Evolutionary conservation across 2,888 invertebrate species (phyloP).

Genomic region (Apotomis turbidana): DNA sequence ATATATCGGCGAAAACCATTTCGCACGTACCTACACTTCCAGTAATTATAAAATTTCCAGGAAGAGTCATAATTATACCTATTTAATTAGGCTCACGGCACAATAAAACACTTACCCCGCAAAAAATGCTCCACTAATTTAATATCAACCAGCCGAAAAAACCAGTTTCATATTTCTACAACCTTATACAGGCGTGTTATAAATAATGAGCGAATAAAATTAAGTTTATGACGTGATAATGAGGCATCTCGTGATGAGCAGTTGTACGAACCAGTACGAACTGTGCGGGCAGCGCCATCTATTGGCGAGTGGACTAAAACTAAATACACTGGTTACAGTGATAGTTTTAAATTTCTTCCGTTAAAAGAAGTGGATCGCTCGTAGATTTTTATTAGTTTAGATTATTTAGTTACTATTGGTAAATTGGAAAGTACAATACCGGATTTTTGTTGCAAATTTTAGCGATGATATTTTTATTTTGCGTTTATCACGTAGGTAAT

Average conservation of each 20-base stretch:
- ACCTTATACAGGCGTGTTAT: constrained; percentile 11
- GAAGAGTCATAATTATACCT: not conserved
- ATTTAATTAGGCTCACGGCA: constrained; percentile 16
- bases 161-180: constrained; percentile 22
- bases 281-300: constrained; percentile 62
- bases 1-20: too few relatives aligned
- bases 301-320: constrained; percentile 57
- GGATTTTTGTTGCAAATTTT: not conserved
- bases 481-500: not conserved
- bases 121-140: constrained; percentile 24
- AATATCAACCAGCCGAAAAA: constrained; percentile 25
- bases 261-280: not conserved
- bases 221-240: constrained; percentile 34
- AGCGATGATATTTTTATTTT: not conserved
- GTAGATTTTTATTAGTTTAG: not conserved
- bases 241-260: constrained; percentile 10
- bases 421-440: not conserved
- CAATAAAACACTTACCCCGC: constrained; percentile 12
- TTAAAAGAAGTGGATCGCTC: too few relatives aligned
- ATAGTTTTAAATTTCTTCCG: not conserved
- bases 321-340: not conserved
- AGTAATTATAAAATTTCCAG: constrained; percentile 8
- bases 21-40: too few relatives aligned
- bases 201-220: constrained; percentile 37
- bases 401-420: not conserved